A percentile compares a stretch with the other conserved stretches of the same genome.
Conservation (phyloP, 1,140 invertebrate genomes). For the Drosophila burlai region DNA sequence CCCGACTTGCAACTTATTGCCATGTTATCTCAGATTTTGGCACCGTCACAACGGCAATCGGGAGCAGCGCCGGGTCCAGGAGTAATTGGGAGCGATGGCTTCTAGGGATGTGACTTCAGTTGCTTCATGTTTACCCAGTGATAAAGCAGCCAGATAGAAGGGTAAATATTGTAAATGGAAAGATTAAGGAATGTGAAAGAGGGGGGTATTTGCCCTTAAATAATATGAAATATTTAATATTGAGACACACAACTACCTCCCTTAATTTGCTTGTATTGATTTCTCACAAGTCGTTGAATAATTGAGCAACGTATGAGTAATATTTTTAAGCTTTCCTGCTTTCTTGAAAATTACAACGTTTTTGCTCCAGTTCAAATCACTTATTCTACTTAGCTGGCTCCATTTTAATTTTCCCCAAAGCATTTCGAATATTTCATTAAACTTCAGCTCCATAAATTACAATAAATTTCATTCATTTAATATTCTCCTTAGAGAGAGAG, state of each 20-base stretch:
- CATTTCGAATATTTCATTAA: slow-evolving; percentile 49
- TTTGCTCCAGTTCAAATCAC: neutral
- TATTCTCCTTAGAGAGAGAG: slow-evolving; percentile 18
- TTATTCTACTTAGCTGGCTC: neutral
- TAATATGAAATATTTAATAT: neutral
- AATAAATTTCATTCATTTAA: slow-evolving; percentile 37
- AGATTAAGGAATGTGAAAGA: neutral
- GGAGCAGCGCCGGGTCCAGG: neutral
- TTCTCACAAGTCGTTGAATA: neutral
- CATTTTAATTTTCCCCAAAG: slow-evolving; percentile 4
- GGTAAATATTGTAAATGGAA: slow-evolving; percentile 1
- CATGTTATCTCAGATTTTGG: slow-evolving; percentile 60
- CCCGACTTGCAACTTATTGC: slow-evolving; percentile 55
- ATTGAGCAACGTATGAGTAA: neutral
- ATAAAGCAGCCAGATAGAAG: neutral
- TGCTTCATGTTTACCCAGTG: neutral
- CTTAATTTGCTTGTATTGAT: neutral
- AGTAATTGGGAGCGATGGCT: slow-evolving; percentile 7
- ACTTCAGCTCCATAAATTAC: slow-evolving; percentile 47
- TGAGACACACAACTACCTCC: too few relatives aligned
- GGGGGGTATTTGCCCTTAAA: neutral
- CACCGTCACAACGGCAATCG: slow-evolving; percentile 17
- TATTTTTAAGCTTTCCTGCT: neutral
- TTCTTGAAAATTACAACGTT: neutral
- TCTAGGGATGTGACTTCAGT: neutral